Evolutionary conservation across 2,797 vertebrate genomes (phyloP), one percentile per base, ranked within the genome.

Genomic region (Gobio occitaniae): DNA sequence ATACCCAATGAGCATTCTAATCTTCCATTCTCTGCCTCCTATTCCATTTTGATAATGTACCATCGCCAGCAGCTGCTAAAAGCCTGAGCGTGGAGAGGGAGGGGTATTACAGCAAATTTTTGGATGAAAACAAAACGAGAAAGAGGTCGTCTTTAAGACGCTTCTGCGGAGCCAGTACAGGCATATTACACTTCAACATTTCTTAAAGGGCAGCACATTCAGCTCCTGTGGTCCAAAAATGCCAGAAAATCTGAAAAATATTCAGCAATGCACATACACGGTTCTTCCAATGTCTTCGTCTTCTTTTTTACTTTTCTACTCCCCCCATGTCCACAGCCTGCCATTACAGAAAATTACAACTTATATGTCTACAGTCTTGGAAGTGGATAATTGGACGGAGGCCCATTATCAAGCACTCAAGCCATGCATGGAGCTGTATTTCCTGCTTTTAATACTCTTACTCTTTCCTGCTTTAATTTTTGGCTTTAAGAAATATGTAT

Each of bases 271-370:
- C 83, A 82, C 86, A 89, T 89, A 89, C 82, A 88, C 56, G 84
- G 80, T 81, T 88, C 76, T 82, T 74, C 66, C 38, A 59, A 77
- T 3, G 38, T 59, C 38, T 9, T 70, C 36, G 71, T 81, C 83
- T 72, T 79, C 83, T 85, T 81, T 83, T 85, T 77, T 70, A 69
- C 85, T 82, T 87, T 83, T 89, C 59, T 75, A 25, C 77, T 2
- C 12, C 36, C 11, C 86, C 74, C 70, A 71, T 79, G 89, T 80
- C 85, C 85, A 84, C 86, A 89, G 86, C 87, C 91, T 90, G 89
- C 85, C 85, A 90, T 90, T 90, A 92, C 87, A 89, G 87, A 88
- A 91, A 92, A 91, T 91, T 90, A 90, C 88, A 92, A 90, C 89
- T 89, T 89, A 86, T 86, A 90, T 89, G 90, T 91, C 90, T 84